A percentile compares a stretch with the other conserved stretches of the same genome.
Conservation (phyloP, 2,888 invertebrate species). For the Ptychoptera albimana region DNA sequence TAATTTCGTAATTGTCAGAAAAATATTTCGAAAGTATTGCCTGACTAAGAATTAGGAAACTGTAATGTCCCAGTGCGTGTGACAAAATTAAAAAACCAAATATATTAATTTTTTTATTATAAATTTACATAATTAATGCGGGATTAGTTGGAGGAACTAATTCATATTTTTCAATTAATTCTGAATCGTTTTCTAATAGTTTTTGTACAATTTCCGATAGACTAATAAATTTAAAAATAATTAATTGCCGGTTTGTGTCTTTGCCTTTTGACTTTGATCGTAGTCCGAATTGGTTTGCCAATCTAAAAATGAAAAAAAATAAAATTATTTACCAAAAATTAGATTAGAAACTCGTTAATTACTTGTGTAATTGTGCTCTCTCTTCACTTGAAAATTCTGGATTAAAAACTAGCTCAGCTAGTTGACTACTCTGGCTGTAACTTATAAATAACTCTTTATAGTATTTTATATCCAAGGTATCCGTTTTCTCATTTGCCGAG, state of each 20-base stretch:
- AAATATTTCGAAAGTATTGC: neutral
- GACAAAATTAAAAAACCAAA: no score
- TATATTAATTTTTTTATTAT: no score
- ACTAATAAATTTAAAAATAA: constrained; percentile 18
- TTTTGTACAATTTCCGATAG: neutral
- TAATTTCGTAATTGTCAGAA: no score
- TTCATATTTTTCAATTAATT: neutral
- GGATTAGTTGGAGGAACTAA: neutral
- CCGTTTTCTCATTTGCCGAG: constrained; percentile 15
- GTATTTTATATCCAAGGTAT: constrained; percentile 17
- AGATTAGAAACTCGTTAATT: constrained; percentile 11
- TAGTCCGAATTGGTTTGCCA: constrained; percentile 32
- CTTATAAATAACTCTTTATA: constrained; percentile 24
- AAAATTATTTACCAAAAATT: neutral
- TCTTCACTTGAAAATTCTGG: constrained; percentile 48
- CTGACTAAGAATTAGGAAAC: no score
- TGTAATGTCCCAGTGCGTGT: no score
- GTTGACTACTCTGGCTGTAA: constrained; percentile 32
- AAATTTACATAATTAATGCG: no score
- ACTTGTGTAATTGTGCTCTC: constrained; percentile 41
- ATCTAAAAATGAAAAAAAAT: constrained; percentile 13
- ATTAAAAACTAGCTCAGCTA: constrained; percentile 40
- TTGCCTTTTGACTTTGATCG: constrained; percentile 36
- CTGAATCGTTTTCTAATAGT: neutral
- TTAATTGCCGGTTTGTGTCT: constrained; percentile 26